These are phyloP conservation scores for Melinaea menophilus DNA, from an alignment of 2,888 invertebrate species.

Conservation along the genomic window DNA sequence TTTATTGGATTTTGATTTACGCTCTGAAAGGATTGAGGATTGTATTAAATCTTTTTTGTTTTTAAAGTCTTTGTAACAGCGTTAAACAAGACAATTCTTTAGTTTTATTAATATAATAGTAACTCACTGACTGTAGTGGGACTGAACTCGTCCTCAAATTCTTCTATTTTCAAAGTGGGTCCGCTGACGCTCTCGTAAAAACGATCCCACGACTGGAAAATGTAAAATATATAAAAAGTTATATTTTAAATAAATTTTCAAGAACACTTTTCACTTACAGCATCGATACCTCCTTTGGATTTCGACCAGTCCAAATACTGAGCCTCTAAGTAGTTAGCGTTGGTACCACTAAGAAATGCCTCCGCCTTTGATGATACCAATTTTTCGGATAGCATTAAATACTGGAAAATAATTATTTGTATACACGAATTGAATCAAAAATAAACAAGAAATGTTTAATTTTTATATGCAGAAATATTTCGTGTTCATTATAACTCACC, in stretches of 20 bases:
- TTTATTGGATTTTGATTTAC: constrained; percentile 24
- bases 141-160: constrained; percentile 59
- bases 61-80: not conserved
- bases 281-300: constrained; percentile 51
- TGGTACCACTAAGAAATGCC: constrained; percentile 61
- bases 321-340: constrained; percentile 66
- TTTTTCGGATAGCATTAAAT: constrained; percentile 8
- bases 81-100: too few relatives aligned
- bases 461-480: too few relatives aligned
- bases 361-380: constrained; percentile 49
- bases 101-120: too few relatives aligned
- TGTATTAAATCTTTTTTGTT: not conserved
- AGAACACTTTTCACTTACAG: constrained; percentile 42
- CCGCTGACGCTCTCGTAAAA: constrained; percentile 62
- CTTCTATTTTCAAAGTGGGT: constrained; percentile 57
- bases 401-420: constrained; percentile 11
- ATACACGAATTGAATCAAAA: not conserved
- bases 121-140: constrained; percentile 53
- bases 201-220: constrained; percentile 61
- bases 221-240: constrained; percentile 1
- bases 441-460: not conserved
- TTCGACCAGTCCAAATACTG: constrained; percentile 68
- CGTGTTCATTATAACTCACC: constrained; percentile 3
- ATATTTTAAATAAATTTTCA: not conserved
- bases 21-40: constrained; percentile 28